A percentile compares a stretch with the other conserved stretches of the same genome.
Evolutionary conservation across 2,113 vertebrate genomes (phyloP).

Genomic region (Petromus typicus): DNA sequence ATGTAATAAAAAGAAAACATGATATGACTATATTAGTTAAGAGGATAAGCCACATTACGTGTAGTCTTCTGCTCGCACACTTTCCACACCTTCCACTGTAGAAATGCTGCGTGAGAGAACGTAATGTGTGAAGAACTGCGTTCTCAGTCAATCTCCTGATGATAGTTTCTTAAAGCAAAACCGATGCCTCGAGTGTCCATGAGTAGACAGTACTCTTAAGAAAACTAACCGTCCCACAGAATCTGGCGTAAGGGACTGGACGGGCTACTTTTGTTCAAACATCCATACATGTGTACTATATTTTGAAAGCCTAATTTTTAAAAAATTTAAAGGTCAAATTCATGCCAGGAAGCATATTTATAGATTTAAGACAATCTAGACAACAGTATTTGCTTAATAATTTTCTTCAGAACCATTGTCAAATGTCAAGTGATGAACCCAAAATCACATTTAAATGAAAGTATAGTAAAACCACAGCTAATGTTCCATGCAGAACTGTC

Average conservation of each 20-base stretch:
- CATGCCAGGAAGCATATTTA: background rate
- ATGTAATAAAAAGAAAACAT: background rate
- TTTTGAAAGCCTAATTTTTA: background rate
- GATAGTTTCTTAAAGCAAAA: constrained; percentile 59
- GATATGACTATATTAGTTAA: constrained; percentile 64
- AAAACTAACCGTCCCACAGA: background rate
- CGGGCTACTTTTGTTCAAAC: background rate
- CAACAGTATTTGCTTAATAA: background rate
- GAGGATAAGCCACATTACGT: constrained; percentile 59
- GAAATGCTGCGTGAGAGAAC: constrained; percentile 72
- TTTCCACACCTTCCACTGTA: constrained; percentile 64
- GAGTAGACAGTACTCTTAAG: background rate
- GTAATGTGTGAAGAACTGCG: constrained; percentile 48
- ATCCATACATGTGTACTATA: background rate
- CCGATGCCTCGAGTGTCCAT: too few species aligned
- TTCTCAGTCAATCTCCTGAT: constrained; percentile 51
- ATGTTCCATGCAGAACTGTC: background rate
- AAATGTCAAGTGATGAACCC: background rate
- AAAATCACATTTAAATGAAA: background rate
- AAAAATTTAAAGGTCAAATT: background rate
- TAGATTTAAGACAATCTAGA: background rate
- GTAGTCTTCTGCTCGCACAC: constrained; percentile 56
- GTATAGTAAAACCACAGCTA: background rate
- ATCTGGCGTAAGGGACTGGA: background rate
- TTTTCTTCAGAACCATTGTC: background rate